Conservation (phyloP, 1,140 invertebrate species). For the Batillaria attramentaria region DNA sequence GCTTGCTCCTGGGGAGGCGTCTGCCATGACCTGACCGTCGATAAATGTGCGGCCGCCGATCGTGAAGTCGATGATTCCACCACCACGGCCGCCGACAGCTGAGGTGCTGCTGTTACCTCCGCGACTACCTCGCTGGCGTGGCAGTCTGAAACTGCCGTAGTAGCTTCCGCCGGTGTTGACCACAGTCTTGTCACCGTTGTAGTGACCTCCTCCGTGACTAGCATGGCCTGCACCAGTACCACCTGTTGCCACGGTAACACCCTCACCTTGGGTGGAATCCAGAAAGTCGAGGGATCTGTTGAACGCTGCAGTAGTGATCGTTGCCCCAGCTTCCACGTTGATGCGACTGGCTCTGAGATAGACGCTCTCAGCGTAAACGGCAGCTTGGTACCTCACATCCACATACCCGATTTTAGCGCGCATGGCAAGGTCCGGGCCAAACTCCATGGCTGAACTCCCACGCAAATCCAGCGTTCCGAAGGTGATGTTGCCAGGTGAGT, state of each 20-base stretch:
- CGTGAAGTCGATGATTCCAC: constrained; percentile 54
- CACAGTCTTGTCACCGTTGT: constrained; percentile 27
- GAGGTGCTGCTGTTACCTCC: constrained; percentile 43
- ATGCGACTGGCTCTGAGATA: constrained; percentile 45
- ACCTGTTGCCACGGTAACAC: constrained; percentile 29
- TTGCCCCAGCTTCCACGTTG: constrained; percentile 60
- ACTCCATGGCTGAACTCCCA: constrained; percentile 51
- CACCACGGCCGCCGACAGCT: constrained; percentile 47
- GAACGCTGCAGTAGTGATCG: constrained; percentile 49
- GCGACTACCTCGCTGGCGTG: constrained; percentile 48
- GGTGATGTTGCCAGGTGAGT: constrained; percentile 45
- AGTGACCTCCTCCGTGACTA: constrained; percentile 53
- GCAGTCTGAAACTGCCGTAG: constrained; percentile 54
- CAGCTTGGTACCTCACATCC: constrained; percentile 52
- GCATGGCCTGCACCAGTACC: constrained; percentile 59
- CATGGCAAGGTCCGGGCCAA: constrained; percentile 51
- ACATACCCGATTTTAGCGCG: constrained; percentile 47
- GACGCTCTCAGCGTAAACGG: constrained; percentile 57
- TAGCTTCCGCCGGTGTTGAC: constrained; percentile 48
- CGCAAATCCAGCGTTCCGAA: constrained; percentile 57
- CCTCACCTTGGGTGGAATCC: constrained; percentile 46
- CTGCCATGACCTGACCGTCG: constrained; percentile 54
- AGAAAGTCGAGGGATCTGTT: constrained; percentile 52
- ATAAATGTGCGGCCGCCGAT: constrained; percentile 44
- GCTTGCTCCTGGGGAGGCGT: constrained; percentile 47